Base-by-base conservation (phyloP, 2,113 vertebrate genomes). In the Rhea pennata region DNA sequence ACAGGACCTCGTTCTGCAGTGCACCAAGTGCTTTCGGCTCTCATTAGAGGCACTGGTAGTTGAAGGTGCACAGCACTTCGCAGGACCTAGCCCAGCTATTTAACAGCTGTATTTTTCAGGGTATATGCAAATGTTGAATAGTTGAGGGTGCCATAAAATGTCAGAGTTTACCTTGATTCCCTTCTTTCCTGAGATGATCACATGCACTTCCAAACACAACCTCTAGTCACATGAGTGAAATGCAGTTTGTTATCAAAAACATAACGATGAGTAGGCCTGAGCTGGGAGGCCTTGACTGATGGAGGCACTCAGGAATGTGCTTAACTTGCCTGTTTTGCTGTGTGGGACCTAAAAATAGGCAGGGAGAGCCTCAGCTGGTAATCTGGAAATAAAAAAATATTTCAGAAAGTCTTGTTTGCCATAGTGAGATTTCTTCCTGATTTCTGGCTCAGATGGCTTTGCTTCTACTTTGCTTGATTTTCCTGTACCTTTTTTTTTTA, bases 81-180 rank as follows among this genome's bases (percentile, higher is more conserved):
- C 92, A 73, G 91, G 84, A 96, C 88, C 59, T 70, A 94, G 72
- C 76, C 93, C 76, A 91, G 40, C 39, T 87, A 96, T 84, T 96
- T 92, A 95, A 93, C 81, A 87, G 78, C 46, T 86, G 39, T 91
- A 74, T 83, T 88, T 95, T 95, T 93, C 87, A 76, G 4, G 44
- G 64, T 46, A 93, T 71, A 91, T 84, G 78, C 70, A 88, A 92
- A 90, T 24, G 72, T 77, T 92, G 96, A 90, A 71, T 79, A 94
- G 76, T 82, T 93, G 81, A 93, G 64, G 27, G 91, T 19, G 86
- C 80, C 91, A 91, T 84, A 90, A 93, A 96, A 74, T 82, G 91
- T 93, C 90, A 72, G 44, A 88, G 53, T 87, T 92, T 95, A 86
- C 69, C 91, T 89, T 5, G 2, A 94, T 88, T 73, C 96, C 54